Evolutionary conservation across 2,888 invertebrate genomes (phyloP).

Genomic region (Hypomecis atomaria): DNA sequence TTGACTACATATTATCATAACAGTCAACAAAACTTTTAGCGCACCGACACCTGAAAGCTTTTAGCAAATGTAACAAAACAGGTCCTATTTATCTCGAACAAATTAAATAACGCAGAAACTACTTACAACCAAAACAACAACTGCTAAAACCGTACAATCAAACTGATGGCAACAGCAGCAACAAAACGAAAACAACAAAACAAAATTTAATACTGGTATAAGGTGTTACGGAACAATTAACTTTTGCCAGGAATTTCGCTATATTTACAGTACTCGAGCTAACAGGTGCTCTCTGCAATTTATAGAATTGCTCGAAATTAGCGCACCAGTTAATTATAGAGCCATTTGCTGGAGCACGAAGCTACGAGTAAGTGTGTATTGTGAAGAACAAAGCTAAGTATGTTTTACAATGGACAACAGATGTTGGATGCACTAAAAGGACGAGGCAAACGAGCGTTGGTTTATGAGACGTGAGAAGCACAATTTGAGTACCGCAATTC

Average conservation of each 20-base stretch:
- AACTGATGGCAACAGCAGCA: slow-evolving; percentile 8
- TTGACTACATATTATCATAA: too few species aligned
- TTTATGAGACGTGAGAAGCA: too few species aligned
- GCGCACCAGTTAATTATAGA: slow-evolving; percentile 18
- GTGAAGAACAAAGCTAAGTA: slow-evolving; percentile 4
- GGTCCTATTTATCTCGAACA: too few species aligned
- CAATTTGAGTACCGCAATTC: too few species aligned
- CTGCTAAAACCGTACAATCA: neutral
- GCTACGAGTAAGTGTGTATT: slow-evolving; percentile 11
- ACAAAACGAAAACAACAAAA: neutral
- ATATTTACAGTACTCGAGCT: slow-evolving; percentile 13
- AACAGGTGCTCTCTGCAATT: slow-evolving; percentile 27
- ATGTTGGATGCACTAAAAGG: neutral
- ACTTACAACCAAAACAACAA: too few species aligned
- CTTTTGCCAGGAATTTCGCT: slow-evolving; percentile 10
- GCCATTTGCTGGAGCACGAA: slow-evolving; percentile 9
- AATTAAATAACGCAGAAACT: too few species aligned
- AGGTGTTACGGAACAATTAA: slow-evolving; percentile 14
- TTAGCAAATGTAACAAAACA: too few species aligned
- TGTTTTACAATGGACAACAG: slow-evolving; percentile 11
- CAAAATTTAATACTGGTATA: neutral
- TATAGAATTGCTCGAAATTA: slow-evolving; percentile 24
- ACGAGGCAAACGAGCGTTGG: too few species aligned
- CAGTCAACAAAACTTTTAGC: too few species aligned
- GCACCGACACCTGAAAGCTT: too few species aligned